Evolutionary conservation across 2,888 invertebrate species (phyloP).

Genomic region (Achlya flavicornis): DNA sequence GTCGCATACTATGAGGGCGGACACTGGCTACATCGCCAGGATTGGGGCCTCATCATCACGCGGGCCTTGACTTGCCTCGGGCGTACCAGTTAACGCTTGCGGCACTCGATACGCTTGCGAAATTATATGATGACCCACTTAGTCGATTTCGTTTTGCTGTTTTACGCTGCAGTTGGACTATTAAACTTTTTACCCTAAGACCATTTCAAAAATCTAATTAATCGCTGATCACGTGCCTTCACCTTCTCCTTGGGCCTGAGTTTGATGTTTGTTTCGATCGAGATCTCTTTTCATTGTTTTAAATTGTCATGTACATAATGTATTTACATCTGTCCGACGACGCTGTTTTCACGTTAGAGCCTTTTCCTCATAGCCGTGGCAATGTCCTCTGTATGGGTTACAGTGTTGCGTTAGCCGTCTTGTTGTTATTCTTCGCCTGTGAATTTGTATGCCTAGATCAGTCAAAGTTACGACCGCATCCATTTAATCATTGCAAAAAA

Average conservation of each 20-base stretch:
- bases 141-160: conserved; percentile 75
- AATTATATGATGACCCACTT: conserved; percentile 82
- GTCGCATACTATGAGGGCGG: conserved; percentile 21
- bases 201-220: conserved; percentile 53
- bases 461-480: conserved; percentile 35
- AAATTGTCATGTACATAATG: neutral
- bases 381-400: conserved; percentile 18
- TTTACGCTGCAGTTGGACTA: conserved; percentile 63
- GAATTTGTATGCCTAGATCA: conserved; percentile 33
- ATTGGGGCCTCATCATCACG: conserved; percentile 58
- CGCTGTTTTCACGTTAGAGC: conserved; percentile 18
- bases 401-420: conserved; percentile 20
- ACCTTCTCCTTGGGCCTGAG: neutral
- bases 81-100: conserved; percentile 80
- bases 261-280: neutral
- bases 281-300: neutral
- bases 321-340: conserved; percentile 14
- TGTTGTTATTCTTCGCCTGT: conserved; percentile 24
- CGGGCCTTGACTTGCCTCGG: conserved; percentile 76
- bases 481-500: conserved; percentile 46
- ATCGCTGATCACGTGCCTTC: conserved; percentile 23
- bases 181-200: conserved; percentile 66
- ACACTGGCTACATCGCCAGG: conserved; percentile 40
- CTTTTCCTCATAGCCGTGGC: conserved; percentile 25
- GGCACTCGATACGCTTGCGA: conserved; percentile 81